Percentiles rank a stretch among this genome's conserved stretches.
These are phyloP conservation scores for Dasyprocta punctata DNA, from an alignment of 2,113 vertebrate genomes.

Conservation along the genomic window DNA sequence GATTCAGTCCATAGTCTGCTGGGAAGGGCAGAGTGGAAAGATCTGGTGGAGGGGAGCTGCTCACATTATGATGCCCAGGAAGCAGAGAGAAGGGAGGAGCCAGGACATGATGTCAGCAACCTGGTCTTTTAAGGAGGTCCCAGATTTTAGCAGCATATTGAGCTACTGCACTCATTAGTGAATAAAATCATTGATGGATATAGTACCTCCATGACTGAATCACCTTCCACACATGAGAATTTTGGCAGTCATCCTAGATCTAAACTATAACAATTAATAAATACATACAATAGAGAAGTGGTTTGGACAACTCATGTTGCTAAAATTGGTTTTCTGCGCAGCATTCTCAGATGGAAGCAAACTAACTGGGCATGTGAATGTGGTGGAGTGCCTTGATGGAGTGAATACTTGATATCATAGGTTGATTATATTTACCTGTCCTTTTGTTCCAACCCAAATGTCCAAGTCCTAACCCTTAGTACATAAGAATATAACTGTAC, in stretches of 20 bases:
- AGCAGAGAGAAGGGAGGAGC: neutral
- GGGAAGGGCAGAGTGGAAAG: neutral
- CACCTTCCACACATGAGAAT: neutral
- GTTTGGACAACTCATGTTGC: neutral
- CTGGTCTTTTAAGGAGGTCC: neutral
- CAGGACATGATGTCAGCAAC: neutral
- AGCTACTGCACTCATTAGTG: neutral
- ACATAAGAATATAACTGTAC: neutral
- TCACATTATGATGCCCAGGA: neutral
- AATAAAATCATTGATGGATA: neutral
- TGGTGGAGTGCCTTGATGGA: neutral
- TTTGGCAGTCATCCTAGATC: neutral
- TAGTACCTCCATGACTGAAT: neutral
- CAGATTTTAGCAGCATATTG: neutral
- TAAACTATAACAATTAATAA: neutral
- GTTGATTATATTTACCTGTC: too few species aligned
- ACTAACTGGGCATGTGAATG: neutral
- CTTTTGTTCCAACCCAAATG: neutral
- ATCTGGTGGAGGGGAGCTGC: neutral
- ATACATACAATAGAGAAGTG: neutral
- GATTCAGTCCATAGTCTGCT: neutral
- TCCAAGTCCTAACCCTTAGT: accelerated
- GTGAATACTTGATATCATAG: too few species aligned
- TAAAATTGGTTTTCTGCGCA: neutral
- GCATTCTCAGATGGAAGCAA: neutral